A percentile compares a stretch with the other conserved stretches of the same genome.
Conservation (phyloP, 2,888 invertebrate genomes). For the Diabrotica balteata region DNA sequence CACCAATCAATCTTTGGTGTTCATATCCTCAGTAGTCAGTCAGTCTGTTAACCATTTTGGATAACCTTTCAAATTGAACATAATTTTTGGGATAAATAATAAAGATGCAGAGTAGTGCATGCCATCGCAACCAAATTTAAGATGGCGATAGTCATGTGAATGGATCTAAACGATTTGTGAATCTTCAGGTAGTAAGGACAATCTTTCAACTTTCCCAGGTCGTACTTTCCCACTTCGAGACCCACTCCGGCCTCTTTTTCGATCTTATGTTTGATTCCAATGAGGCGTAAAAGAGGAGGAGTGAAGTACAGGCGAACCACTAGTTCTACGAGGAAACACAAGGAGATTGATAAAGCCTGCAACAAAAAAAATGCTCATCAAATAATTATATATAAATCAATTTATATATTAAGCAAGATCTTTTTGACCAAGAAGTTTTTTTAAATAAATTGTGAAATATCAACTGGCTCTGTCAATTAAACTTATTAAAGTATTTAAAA, state of each 20-base stretch:
- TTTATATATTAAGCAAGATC: too few relatives aligned
- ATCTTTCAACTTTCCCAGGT: conserved; percentile 73
- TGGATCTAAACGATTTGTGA: conserved; percentile 75
- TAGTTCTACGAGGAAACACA: conserved; percentile 77
- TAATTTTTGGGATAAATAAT: conserved; percentile 63
- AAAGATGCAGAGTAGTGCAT: conserved; percentile 72
- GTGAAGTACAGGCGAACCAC: conserved; percentile 79
- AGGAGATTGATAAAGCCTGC: conserved; percentile 70
- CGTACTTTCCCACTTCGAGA: conserved; percentile 77
- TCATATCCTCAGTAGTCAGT: background rate
- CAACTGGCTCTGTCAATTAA: too few relatives aligned
- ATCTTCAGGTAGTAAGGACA: conserved; percentile 83
- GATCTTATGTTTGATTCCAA: conserved; percentile 76
- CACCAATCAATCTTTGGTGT: background rate
- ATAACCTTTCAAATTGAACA: conserved; percentile 34
- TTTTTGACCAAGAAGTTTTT: too few relatives aligned
- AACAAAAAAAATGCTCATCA: conserved; percentile 53
- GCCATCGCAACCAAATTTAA: conserved; percentile 78
- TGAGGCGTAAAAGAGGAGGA: conserved; percentile 75
- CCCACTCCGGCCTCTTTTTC: conserved; percentile 81
- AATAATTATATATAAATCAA: too few relatives aligned
- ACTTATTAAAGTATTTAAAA: too few relatives aligned
- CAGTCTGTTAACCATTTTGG: background rate
- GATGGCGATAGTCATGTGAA: conserved; percentile 81
- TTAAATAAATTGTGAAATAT: too few relatives aligned